Percentiles rank a stretch among this genome's conserved stretches.
Conservation (phyloP, 2,797 vertebrate genomes). For the Saxicola maurus region DNA sequence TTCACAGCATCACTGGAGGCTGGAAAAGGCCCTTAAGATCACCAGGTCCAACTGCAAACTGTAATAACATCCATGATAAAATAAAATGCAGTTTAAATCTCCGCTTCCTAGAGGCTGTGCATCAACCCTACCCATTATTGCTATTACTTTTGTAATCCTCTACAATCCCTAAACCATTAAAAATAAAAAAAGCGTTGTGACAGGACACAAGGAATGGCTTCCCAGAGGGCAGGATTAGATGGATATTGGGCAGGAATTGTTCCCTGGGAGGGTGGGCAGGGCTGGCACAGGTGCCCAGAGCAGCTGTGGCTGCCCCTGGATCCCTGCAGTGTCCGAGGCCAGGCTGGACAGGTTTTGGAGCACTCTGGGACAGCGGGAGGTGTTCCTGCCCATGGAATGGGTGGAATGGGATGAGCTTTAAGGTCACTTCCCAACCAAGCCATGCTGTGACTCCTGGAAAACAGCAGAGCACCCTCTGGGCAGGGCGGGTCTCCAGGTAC, state of each 20-base stretch:
- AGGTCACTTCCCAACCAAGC: neutral
- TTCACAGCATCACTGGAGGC: neutral
- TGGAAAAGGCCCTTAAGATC: neutral
- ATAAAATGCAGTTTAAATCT: neutral
- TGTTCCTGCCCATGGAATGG: neutral
- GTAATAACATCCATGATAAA: neutral
- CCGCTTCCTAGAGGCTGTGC: rapidly evolving
- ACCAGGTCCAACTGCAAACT: neutral
- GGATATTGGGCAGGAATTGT: neutral
- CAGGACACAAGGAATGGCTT: neutral
- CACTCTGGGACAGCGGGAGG: rapidly evolving
- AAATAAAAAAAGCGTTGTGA: neutral
- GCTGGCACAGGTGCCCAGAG: neutral
- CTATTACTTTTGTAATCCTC: neutral
- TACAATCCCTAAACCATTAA: neutral
- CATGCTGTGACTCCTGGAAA: neutral
- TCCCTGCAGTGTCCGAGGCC: neutral
- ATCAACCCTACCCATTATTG: neutral
- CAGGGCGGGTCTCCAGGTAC: neutral
- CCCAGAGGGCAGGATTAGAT: rapidly evolving
- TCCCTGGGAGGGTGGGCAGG: rapidly evolving
- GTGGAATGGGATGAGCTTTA: rapidly evolving
- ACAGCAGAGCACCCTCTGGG: neutral
- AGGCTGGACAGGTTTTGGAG: neutral
- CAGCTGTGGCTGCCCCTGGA: neutral